Evolutionary conservation across 2,888 invertebrate genomes (phyloP).

Genomic region (Trimorus sp.): DNA sequence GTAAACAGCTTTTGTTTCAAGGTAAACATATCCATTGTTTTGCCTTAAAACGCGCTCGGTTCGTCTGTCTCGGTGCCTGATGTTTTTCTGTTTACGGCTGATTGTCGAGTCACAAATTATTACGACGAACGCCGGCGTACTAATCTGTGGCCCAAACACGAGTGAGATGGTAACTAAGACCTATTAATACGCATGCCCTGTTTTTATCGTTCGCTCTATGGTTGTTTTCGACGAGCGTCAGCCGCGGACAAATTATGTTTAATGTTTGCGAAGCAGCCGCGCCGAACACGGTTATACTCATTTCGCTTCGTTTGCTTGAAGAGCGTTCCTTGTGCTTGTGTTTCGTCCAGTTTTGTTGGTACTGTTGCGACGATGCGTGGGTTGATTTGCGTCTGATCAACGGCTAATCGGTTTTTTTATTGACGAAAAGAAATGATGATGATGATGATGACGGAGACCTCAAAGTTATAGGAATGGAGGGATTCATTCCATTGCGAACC

Average conservation of each 20-base stretch:
- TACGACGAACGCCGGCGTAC: constrained; percentile 50
- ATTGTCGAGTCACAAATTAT: constrained; percentile 63
- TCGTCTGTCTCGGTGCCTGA: not conserved
- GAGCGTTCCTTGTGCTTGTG: constrained; percentile 68
- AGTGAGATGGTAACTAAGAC: constrained; percentile 58
- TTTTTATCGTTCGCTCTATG: constrained; percentile 34
- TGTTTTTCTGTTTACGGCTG: constrained; percentile 40
- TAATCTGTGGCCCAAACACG: constrained; percentile 61
- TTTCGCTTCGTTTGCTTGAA: constrained; percentile 62
- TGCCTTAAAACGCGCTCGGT: too few species aligned
- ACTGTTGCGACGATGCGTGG: constrained; percentile 14
- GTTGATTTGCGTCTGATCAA: constrained; percentile 66
- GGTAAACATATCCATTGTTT: too few species aligned
- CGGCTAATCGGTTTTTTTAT: constrained; percentile 76
- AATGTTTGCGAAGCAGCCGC: constrained; percentile 70
- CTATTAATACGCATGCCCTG: constrained; percentile 58
- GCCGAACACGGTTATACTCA: constrained; percentile 35
- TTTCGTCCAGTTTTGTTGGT: constrained; percentile 60
- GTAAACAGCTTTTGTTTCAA: too few species aligned
- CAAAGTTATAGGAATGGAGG: constrained; percentile 79
- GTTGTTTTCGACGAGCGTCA: constrained; percentile 33
- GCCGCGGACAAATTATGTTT: constrained; percentile 79
- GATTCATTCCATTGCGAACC: constrained; percentile 80
- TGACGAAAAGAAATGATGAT: constrained; percentile 74
- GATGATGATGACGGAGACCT: constrained; percentile 75